Evolutionary conservation across 2,888 invertebrate species (phyloP).

Genomic region (Lochmaea crataegi): DNA sequence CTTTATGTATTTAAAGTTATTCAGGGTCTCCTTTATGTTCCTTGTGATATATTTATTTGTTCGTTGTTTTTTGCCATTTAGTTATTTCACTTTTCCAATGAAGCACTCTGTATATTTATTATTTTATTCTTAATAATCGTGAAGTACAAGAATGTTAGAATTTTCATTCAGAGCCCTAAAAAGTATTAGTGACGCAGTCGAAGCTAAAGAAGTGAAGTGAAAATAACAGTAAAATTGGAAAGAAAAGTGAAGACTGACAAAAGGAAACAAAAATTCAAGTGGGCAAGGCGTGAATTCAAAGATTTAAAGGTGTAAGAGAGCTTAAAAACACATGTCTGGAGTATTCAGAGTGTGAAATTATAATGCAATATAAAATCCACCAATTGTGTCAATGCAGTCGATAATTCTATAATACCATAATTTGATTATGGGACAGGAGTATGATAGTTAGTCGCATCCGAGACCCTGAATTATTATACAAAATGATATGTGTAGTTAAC

Average conservation of each 20-base stretch:
- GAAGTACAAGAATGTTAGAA: too few relatives aligned
- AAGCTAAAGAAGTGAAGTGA: too few relatives aligned
- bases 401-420: constrained; percentile 34
- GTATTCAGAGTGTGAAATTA: constrained; percentile 27
- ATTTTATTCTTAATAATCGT: too few relatives aligned
- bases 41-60: too few relatives aligned
- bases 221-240: too few relatives aligned
- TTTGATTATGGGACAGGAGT: constrained; percentile 29
- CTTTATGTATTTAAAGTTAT: too few relatives aligned
- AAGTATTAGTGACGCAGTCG: too few relatives aligned
- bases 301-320: neutral
- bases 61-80: too few relatives aligned
- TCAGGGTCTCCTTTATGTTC: too few relatives aligned
- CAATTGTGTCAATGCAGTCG: constrained; percentile 33
- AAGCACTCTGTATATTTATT: too few relatives aligned
- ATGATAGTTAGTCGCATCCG: constrained; percentile 8
- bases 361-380: constrained; percentile 31
- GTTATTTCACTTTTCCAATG: too few relatives aligned
- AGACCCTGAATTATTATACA: constrained; percentile 13
- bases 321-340: constrained; percentile 13
- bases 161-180: too few relatives aligned
- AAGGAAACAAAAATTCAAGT: neutral
- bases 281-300: neutral
- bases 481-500: constrained; percentile 24
- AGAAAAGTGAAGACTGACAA: neutral